Conservation (phyloP, 2,113 vertebrate genomes). For the Muntiacus muntjak region DNA sequence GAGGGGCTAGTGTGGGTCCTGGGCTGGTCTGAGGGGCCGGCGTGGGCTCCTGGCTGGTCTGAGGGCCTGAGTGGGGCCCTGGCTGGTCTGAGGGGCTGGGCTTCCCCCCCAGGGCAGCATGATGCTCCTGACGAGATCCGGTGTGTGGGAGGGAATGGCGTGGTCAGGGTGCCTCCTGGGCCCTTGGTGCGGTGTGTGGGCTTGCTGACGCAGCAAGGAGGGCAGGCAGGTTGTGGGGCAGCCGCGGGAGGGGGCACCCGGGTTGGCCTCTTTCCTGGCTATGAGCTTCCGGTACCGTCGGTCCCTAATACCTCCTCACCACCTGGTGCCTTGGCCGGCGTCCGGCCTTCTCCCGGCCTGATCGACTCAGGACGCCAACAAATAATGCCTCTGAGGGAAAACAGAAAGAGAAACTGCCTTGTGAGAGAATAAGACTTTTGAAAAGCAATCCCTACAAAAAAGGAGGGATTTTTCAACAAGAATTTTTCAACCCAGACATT, state of each 20-base stretch:
- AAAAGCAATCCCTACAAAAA: not conserved
- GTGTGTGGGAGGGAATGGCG: not conserved
- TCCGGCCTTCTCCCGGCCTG: not conserved
- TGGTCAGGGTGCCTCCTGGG: not conserved
- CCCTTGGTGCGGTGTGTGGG: not conserved
- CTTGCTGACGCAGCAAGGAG: rapidly evolving
- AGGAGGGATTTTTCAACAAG: not conserved
- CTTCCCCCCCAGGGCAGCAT: not conserved
- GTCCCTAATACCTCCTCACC: rapidly evolving
- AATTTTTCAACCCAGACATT: not conserved
- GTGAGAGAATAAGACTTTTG: not conserved
- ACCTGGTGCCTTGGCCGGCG: rapidly evolving
- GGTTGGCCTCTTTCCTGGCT: not conserved
- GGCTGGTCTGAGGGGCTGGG: not conserved
- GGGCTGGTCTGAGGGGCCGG: not conserved
- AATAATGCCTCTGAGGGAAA: not conserved
- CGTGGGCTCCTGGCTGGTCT: not conserved
- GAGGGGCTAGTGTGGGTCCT: too few relatives aligned
- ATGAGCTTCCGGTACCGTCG: rapidly evolving
- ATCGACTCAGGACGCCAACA: rapidly evolving
- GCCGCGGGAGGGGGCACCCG: rapidly evolving
- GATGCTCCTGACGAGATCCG: not conserved
- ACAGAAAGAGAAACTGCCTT: not conserved
- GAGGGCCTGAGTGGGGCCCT: not conserved
- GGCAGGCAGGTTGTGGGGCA: not conserved